Evolutionary conservation across 2,113 vertebrate genomes (phyloP), one percentile per base, ranked within the genome.

Genomic region (Onychostruthus taczanowskii): DNA sequence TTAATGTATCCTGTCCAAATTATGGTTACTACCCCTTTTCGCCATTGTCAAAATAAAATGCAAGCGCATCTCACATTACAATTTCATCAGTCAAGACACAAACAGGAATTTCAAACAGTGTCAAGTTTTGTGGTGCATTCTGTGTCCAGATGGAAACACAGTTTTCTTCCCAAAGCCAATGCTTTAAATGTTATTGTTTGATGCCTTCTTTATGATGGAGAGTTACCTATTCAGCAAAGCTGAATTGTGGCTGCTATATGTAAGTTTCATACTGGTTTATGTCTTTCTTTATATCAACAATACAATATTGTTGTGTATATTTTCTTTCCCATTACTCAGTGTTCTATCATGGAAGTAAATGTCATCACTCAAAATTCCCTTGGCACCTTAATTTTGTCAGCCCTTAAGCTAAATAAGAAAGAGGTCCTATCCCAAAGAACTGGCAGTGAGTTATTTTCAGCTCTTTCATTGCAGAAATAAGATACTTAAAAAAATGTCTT

Each of bases 191-290:
- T 70, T 70, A 67, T 16, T 1, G 11, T 52, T 37, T 74, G 31
- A 52, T 73, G n/a, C 23, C 37, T 49, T 74, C 47, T 58, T 81
- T 37, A 53, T 16, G 13, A 44, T 35, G 20, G 31, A 77, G 18
- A 86, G 58, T 28, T 41, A 52, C 41, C 68, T 58, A 58, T 23
- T 50, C 50, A 75, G 53, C 13, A 79, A 56, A 83, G 27, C 3
- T 2, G 0, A 92, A 66, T 6, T 35, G 15, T 46, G 27, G 16
- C 15, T 50, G 27, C 27, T 76, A 27, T 1, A 50, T 7, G 0
- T 17, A 63, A 75, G 66, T 59, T 88, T 63, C 39, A 22, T 35
- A 41, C 4, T 41, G 13, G 15, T 75, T 91, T 63, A 73, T 69
- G 49, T 46, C 37, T 43, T 47, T 53, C 66, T 87, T 10, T 41